Evolutionary conservation across 2,113 vertebrate genomes (phyloP), one percentile per base, ranked within the genome.

Genomic region (Amazona guildingii): DNA sequence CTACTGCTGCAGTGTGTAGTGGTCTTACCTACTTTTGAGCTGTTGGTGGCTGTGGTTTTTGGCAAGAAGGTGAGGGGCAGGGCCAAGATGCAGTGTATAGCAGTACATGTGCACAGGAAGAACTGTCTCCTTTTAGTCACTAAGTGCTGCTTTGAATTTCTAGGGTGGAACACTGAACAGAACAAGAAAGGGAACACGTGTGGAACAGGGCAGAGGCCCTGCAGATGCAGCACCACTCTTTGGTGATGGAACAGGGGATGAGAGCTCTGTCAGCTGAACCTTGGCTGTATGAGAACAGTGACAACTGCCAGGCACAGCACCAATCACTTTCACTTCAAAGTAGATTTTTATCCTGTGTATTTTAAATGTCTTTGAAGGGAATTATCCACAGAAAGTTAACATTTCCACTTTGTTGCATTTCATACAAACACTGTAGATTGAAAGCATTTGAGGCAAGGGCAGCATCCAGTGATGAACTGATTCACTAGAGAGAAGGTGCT

Each of bases 121-220:
- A 55, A 33, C 17, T 14, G n/a, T 6, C 9, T 27, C 68, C 13
- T 79, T 68, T 43, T 33, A 67, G 91, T 44, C 44, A 49, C 21
- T 13, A 6, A 24, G 4, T 25, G 39, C 35, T 72, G 14, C 59
- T 79, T 14, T 91, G 49, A 35, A 57, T 44, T 69, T 51, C 19
- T 79, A 99, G 98, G 98, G 97, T 68, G 98, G 98, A 55, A 98
- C 76, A 25, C 94, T 99, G 90, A 99, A 99, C 96, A 98, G 97
- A 90, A 98, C 94, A 3, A 98, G 98, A 8, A 99, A 98, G 95
- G 97, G 83, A 49, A 97, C 95, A 7, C 29, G 39, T 10, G 39
- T 61, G 12, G 87, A 51, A 18, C 93, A 89, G 2, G 69, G 72
- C 51, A 69, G 83, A 35, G 94, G 39, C 10, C 67, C 97, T 35